These are phyloP conservation scores for Teleopsis dalmanni DNA, from an alignment of 1,140 invertebrate species.

Conservation along the genomic window DNA sequence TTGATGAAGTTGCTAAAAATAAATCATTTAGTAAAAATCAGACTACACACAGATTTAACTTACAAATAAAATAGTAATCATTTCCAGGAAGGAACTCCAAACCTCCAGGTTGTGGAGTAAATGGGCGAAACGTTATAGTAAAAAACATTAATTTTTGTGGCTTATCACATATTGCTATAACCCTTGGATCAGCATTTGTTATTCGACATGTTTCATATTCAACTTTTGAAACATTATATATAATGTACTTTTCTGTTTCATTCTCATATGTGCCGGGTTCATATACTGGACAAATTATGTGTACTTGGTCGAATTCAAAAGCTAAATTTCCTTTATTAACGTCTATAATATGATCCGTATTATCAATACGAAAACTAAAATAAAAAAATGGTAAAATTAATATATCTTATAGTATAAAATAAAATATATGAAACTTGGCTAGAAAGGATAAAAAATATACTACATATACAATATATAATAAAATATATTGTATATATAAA, in stretches of 20 bases:
- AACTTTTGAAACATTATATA: slow-evolving; percentile 93
- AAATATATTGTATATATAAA: neutral
- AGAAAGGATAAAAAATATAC: neutral
- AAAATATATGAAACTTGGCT: no score
- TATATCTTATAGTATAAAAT: no score
- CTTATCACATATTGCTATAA: slow-evolving; percentile 93
- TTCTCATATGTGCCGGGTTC: slow-evolving; percentile 78
- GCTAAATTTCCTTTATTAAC: slow-evolving; percentile 89
- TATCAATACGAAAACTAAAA: slow-evolving; percentile 90
- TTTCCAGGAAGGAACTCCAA: slow-evolving; percentile 89
- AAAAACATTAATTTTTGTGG: slow-evolving; percentile 91
- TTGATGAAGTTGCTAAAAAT: slow-evolving; percentile 69
- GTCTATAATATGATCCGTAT: slow-evolving; percentile 94
- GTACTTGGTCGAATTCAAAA: slow-evolving; percentile 92
- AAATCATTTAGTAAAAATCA: neutral
- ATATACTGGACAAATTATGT: slow-evolving; percentile 91
- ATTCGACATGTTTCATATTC: slow-evolving; percentile 93
- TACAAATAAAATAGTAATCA: slow-evolving; percentile 93
- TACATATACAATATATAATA: neutral
- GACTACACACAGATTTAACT: slow-evolving; percentile 38
- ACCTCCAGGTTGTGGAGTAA: slow-evolving; percentile 89
- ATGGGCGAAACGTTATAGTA: slow-evolving; percentile 92
- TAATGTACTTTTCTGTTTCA: slow-evolving; percentile 90
- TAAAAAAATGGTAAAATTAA: neutral
- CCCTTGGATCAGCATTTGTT: slow-evolving; percentile 84